Base-by-base conservation (phyloP, 2,113 vertebrate species). In the Melospiza georgiana region DNA sequence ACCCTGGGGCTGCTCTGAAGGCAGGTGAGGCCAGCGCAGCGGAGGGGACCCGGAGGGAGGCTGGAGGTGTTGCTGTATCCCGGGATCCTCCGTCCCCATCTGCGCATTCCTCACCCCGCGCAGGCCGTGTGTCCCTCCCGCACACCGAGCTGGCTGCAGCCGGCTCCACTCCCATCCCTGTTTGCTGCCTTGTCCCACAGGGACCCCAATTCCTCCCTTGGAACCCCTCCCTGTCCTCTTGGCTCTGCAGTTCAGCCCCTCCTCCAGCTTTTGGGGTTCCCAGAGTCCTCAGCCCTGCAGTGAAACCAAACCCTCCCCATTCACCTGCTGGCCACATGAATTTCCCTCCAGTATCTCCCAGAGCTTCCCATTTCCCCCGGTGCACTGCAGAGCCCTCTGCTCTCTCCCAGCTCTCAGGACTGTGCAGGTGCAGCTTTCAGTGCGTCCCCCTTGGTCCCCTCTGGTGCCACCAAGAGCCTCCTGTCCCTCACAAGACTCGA, bases 81-180 rank as follows among this genome's bases (percentile, higher is more conserved):
- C 5, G 21, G 43, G 28, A 37, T 25, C 12, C 21, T 37, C 13
- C 13, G 1, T 23, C 74, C 43, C 84, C 37, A 3, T 6, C 43
- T 3, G 2, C 15, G 7, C 5, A 3, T 31, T 43, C 24, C 27
- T 37, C 8, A 3, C 15, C 58, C 20, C 11, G 16, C 1, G 27
- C 25, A 19, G 33, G 49, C n/a, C 6, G 33, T 16, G 15, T 20
- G 12, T n/a, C 28, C 49, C 18, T 10, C 6, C 30, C 31, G 2
- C 30, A 44, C 13, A 4, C 6, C 3, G 11, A 16, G 28, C 51
- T 28, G 51, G 51, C 35, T n/a, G 11, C 13, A 2, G 33, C 2
- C 23, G 30, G 22, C 59, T 37, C 66, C 33, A 1, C n/a, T 15
- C 15, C 41, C 41, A 2, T 31, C 30, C 27, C 54, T 20, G n/a